A percentile compares a stretch with the other conserved stretches of the same genome.
Conservation (phyloP, 2,113 vertebrate genomes). For the Colossoma macropomum region DNA sequence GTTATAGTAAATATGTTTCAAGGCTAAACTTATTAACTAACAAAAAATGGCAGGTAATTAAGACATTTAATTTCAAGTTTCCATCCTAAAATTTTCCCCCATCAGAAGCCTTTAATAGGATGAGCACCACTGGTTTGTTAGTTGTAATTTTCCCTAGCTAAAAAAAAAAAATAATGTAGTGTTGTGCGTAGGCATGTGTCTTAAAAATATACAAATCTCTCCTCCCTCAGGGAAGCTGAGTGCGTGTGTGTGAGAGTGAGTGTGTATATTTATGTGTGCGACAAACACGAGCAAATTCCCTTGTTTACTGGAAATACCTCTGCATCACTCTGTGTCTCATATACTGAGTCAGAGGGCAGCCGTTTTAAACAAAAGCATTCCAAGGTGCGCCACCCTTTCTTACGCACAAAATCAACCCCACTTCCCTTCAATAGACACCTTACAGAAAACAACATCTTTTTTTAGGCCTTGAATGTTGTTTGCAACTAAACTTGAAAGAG, state of each 20-base stretch:
- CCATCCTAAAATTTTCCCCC: too few relatives aligned
- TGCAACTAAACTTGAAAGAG: background rate
- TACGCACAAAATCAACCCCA: slow-evolving; percentile 1
- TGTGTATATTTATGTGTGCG: slow-evolving; percentile 9
- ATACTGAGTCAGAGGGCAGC: slow-evolving; percentile 24
- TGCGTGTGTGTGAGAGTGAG: background rate
- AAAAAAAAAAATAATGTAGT: background rate
- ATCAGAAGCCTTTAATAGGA: too few relatives aligned
- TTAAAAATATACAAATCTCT: background rate
- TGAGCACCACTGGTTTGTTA: background rate
- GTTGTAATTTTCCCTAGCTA: background rate
- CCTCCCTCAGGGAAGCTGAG: background rate
- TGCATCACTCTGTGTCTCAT: slow-evolving; percentile 18
- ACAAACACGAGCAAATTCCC: slow-evolving; percentile 14
- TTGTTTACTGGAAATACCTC: slow-evolving; percentile 38
- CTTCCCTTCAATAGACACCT: slow-evolving; percentile 14
- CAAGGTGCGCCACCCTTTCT: slow-evolving; percentile 11
- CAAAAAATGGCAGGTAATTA: too few relatives aligned
- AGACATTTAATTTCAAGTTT: too few relatives aligned
- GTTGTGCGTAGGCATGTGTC: background rate
- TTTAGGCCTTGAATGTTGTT: background rate
- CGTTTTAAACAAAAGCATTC: slow-evolving; percentile 37
- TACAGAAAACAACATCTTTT: background rate
- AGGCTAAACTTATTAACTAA: too few relatives aligned
- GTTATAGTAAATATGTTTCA: too few relatives aligned